Evolutionary conservation across 2,797 vertebrate species (phyloP), one percentile per base, ranked within the genome.

Genomic region (Tangara arthus): DNA sequence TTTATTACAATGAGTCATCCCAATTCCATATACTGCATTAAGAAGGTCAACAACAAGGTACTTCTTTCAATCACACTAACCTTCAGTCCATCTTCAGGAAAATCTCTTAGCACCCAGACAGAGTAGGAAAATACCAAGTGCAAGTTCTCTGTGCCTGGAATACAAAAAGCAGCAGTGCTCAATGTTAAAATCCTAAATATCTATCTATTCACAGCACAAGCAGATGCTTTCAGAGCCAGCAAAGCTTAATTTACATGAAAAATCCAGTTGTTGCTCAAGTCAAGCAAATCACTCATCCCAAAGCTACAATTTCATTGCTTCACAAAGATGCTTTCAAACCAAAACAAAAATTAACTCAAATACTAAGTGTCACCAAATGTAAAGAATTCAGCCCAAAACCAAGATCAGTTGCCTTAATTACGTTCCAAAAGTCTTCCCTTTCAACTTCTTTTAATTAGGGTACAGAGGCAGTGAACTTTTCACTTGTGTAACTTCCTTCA

Each of bases 41-140:
- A 76, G 24, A 57, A 82, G 12, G 15, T 44, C 47, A 89, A n/a
- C 2, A 4, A 37, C 28, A 87, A 80, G 26, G 55, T 13, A 30
- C 18, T 41, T 19, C 26, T 41, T 89, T 77, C 72, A 94, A 75
- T 17, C 30, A 46, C 39, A 65, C 90, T 92, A 93, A 99, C 99
- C 98, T 99, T 99, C 79, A 99, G 96, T 21, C 99, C 99, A 71
- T 99, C 99, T 75, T 99, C 99, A 32, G 99, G 98, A 92, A 98
- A 99, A 80, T 98, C 99, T 97, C 99, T 99, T 63, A 99, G 96
- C 88, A 99, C 99, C 99, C 99, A 99, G 7, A 99, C 97, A 12
- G 99, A 99, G 96, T 99, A 99, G 91, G 99, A 99, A 96, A 99
- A 99, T 64, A 99, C 99, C 79, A 99, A 98, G 26, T 98, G 98